Evolutionary conservation across 2,797 vertebrate species (phyloP).

Genomic region (Lagorchestes hirsutus): DNA sequence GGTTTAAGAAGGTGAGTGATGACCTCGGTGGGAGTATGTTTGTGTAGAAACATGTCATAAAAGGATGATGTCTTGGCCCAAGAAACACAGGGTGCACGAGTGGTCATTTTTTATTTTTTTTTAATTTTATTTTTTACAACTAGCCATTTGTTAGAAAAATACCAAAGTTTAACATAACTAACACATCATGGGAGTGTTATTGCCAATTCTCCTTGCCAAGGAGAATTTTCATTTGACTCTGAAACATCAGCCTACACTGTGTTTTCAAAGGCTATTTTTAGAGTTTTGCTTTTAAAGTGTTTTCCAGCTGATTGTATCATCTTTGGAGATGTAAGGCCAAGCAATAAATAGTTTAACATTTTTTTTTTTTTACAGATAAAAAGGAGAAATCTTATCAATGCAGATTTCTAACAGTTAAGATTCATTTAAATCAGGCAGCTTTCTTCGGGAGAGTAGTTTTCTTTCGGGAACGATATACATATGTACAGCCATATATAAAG

Average conservation of each 20-base stretch:
- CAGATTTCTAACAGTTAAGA: not conserved
- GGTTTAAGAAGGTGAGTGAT: slow-evolving; percentile 88
- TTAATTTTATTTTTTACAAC: slow-evolving; percentile 63
- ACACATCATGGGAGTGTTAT: slow-evolving; percentile 74
- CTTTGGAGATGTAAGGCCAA: slow-evolving; percentile 80
- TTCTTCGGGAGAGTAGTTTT: slow-evolving; percentile 19
- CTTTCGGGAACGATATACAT: not conserved
- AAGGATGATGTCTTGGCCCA: slow-evolving; percentile 86
- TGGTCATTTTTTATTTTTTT: slow-evolving; percentile 83
- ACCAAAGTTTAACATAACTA: slow-evolving; percentile 85
- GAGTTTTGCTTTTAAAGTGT: slow-evolving; percentile 83
- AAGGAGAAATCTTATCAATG: slow-evolving; percentile 69
- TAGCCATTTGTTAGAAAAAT: slow-evolving; percentile 86
- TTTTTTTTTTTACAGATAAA: slow-evolving; percentile 79
- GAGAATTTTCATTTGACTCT: slow-evolving; percentile 85
- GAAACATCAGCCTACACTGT: slow-evolving; percentile 81
- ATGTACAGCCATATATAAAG: not conserved
- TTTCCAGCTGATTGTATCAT: slow-evolving; percentile 81
- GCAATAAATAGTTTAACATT: slow-evolving; percentile 47
- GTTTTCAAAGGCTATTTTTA: slow-evolving; percentile 86
- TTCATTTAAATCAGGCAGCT: not conserved
- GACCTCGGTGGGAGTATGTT: slow-evolving; percentile 84
- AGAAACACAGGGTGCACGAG: slow-evolving; percentile 82
- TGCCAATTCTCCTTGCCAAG: slow-evolving; percentile 82
- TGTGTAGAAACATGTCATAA: slow-evolving; percentile 88